These are phyloP conservation scores for Crotalus viridis DNA, from an alignment of 2,113 vertebrate species.

Conservation along the genomic window DNA sequence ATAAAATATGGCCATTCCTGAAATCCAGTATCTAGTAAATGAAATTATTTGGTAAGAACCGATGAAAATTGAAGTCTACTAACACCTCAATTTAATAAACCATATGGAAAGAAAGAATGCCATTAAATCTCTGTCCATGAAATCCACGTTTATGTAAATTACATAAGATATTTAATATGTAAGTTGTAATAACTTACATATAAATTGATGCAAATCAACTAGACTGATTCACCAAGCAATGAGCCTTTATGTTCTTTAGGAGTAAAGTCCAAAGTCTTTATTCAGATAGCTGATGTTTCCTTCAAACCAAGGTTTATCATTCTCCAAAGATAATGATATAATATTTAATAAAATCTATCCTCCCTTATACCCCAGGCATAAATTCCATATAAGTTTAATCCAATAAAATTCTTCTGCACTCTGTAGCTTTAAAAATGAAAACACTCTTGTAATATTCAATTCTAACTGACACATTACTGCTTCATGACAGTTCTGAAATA, in stretches of 20 bases:
- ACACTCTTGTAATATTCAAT: constrained; percentile 11
- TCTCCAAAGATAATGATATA: background rate
- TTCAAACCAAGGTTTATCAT: background rate
- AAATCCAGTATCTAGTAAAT: background rate
- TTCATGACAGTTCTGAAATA: background rate
- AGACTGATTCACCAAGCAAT: background rate
- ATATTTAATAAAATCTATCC: background rate
- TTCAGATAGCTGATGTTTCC: background rate
- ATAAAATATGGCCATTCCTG: background rate
- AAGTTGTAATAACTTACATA: background rate
- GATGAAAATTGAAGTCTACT: background rate
- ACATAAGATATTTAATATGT: background rate
- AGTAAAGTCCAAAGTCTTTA: background rate
- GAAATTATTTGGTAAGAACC: background rate
- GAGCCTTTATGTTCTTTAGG: background rate
- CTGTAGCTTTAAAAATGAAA: background rate
- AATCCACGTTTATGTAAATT: background rate
- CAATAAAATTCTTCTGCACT: constrained; percentile 5
- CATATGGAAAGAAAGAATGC: background rate
- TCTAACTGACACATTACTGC: background rate
- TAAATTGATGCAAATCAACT: background rate
- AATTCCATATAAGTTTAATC: background rate
- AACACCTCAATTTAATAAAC: background rate
- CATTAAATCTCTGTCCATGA: background rate
- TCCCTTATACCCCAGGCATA: background rate